Conservation (phyloP, 2,797 vertebrate genomes). For the Lepus oiostolus region DNA sequence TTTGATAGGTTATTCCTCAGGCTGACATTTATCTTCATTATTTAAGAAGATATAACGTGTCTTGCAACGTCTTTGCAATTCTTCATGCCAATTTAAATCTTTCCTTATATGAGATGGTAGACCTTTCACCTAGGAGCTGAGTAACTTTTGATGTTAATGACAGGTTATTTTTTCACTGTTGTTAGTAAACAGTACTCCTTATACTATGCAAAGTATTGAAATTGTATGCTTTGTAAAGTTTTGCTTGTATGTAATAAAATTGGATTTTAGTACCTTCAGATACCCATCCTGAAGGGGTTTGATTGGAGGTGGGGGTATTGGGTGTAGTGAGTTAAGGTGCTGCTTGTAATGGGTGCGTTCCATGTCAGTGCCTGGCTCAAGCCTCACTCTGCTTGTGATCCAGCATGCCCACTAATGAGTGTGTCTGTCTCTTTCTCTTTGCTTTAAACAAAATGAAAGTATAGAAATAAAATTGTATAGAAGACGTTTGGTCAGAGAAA, state of each 20-base stretch:
- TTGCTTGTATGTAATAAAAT: background rate
- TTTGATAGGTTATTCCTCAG: background rate
- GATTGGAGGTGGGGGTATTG: no score
- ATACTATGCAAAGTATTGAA: background rate
- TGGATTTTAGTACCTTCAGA: background rate
- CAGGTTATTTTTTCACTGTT: background rate
- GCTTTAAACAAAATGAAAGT: no score
- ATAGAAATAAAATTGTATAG: no score
- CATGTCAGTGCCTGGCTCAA: no score
- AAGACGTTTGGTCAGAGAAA: background rate
- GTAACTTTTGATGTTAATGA: slow-evolving; percentile 19
- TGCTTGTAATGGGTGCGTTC: no score
- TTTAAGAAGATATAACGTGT: background rate
- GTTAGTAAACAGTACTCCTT: background rate
- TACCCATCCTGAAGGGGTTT: background rate
- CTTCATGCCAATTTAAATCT: background rate
- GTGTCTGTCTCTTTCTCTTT: no score
- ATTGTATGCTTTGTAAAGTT: background rate
- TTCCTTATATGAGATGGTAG: background rate
- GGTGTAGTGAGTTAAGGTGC: no score
- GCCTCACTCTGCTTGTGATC: no score
- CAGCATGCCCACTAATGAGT: no score
- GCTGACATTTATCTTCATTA: background rate
- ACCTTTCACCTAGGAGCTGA: slow-evolving; percentile 15
- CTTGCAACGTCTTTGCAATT: background rate